These are phyloP conservation scores for Meloidogyne hapla DNA, from an alignment of 1,140 invertebrate species.

Conservation along the genomic window DNA sequence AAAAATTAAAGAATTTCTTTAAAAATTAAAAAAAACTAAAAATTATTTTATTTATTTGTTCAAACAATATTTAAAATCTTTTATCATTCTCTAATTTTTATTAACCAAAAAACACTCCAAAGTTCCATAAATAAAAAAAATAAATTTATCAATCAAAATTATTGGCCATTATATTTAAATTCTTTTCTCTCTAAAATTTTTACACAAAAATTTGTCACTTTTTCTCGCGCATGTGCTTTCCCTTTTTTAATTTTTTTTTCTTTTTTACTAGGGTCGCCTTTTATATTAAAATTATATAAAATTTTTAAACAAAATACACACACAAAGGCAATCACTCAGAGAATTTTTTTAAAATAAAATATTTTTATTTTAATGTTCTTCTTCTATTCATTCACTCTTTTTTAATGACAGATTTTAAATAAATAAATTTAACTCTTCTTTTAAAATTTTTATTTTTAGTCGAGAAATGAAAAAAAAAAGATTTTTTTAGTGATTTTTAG, in stretches of 20 bases:
- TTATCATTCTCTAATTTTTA: too few species aligned
- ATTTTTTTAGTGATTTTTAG: neutral
- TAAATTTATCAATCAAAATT: too few species aligned
- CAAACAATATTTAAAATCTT: too few species aligned
- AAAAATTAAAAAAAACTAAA: too few species aligned
- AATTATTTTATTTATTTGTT: too few species aligned
- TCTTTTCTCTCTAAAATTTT: neutral
- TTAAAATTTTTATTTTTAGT: neutral
- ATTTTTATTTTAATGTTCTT: neutral
- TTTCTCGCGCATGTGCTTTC: slow-evolving; percentile 3
- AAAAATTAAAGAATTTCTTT: too few species aligned
- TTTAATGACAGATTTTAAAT: neutral
- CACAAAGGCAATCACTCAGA: slow-evolving; percentile 5
- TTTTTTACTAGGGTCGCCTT: neutral
- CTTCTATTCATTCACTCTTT: neutral
- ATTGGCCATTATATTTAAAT: neutral
- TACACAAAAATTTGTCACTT: neutral
- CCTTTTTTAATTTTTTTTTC: neutral
- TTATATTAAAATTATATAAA: neutral
- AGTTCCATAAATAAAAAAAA: too few species aligned
- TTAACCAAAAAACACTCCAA: too few species aligned
- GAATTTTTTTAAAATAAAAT: slow-evolving; percentile 6
- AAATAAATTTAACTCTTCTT: neutral
- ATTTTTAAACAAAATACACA: neutral
- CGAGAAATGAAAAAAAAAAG: neutral